These are phyloP conservation scores for Nipponia nippon DNA, from an alignment of 2,113 vertebrate species.

Conservation along the genomic window DNA sequence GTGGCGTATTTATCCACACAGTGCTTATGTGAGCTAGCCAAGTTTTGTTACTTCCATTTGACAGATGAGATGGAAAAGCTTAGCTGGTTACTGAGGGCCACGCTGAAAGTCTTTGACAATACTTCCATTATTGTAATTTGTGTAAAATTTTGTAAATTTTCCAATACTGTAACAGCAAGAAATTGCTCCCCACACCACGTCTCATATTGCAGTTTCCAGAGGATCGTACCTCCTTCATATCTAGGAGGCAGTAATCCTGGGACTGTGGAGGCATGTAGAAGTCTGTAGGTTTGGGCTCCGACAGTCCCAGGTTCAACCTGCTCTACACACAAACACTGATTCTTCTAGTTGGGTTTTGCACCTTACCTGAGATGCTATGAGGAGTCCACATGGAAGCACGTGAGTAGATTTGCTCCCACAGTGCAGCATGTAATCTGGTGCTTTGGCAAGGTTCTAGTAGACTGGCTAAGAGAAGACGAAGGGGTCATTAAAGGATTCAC, in stretches of 20 bases:
- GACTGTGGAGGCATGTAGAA: not conserved
- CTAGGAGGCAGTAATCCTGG: not conserved
- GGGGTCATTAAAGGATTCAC: not conserved
- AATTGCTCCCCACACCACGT: not conserved
- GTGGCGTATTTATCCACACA: not conserved
- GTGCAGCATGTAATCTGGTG: not conserved
- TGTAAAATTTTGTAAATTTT: not conserved
- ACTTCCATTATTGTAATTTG: not conserved
- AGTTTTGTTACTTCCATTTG: not conserved
- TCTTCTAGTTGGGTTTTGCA: not conserved
- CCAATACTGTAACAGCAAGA: not conserved
- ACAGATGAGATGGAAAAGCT: not conserved
- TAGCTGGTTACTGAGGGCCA: not conserved
- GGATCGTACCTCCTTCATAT: not conserved
- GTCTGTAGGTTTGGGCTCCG: not conserved
- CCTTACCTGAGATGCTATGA: not conserved
- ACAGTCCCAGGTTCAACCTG: not conserved
- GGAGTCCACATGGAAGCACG: not conserved
- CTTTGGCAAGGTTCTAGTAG: not conserved
- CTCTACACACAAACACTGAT: not conserved
- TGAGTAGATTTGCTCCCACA: accelerated
- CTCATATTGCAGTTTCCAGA: not conserved
- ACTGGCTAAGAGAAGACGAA: not conserved
- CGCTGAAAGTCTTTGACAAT: not conserved
- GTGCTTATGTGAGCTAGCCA: not conserved